Evolutionary conservation across 2,888 invertebrate genomes (phyloP).

Genomic region (Meloe dianella): DNA sequence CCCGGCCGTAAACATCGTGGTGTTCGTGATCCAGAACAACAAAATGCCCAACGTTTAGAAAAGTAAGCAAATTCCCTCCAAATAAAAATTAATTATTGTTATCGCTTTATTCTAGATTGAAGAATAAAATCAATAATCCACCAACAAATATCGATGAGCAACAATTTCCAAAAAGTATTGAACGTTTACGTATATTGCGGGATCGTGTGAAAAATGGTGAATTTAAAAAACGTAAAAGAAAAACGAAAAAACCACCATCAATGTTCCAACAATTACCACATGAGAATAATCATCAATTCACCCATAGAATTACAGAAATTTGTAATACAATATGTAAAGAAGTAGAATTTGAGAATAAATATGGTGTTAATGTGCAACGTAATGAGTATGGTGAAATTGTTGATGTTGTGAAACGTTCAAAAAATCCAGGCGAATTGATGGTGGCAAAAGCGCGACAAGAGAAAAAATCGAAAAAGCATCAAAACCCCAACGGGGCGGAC

Average conservation of each 20-base stretch:
- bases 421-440: conserved; percentile 63
- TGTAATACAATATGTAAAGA: conserved; percentile 68
- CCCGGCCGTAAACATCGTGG: conserved; percentile 81
- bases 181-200: conserved; percentile 67
- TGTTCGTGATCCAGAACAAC: conserved; percentile 77
- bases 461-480: conserved; percentile 50
- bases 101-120: conserved; percentile 59
- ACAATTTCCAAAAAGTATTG: conserved; percentile 75
- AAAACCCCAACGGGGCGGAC: conserved; percentile 33
- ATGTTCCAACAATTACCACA: conserved; percentile 66
- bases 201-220: conserved; percentile 60
- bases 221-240: conserved; percentile 35
- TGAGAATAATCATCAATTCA: conserved; percentile 69
- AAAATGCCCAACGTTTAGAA: conserved; percentile 67
- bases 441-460: conserved; percentile 56
- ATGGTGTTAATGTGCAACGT: conserved; percentile 64
- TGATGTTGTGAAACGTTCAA: conserved; percentile 60
- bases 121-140: conserved; percentile 76
- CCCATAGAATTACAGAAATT: conserved; percentile 70
- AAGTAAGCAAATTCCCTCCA: conserved; percentile 60
- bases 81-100: conserved; percentile 47
- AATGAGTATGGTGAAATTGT: conserved; percentile 61
- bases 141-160: conserved; percentile 75
- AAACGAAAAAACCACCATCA: conserved; percentile 20
- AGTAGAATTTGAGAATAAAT: conserved; percentile 68